phyloP scores from a whole-genome alignment of 2,797 vertebrate species.

The Tamandua tetradactyla region DNA sequence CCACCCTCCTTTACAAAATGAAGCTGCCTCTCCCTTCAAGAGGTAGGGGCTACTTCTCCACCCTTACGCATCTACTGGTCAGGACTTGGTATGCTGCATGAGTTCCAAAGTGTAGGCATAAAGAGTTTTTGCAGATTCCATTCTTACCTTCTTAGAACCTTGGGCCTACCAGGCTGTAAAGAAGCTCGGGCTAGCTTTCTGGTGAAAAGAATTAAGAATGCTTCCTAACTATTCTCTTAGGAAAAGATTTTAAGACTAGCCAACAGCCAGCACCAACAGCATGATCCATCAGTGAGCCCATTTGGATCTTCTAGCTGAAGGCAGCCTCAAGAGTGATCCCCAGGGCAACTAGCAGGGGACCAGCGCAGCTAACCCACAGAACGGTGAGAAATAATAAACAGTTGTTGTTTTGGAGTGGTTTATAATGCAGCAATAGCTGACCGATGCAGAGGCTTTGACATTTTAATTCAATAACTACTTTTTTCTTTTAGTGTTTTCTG shows the following conservation, averaged over 20 bases:
- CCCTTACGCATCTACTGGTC: rapidly evolving
- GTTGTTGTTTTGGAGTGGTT: neutral
- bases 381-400: neutral
- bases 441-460: neutral
- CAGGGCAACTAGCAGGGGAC: neutral
- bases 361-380: neutral
- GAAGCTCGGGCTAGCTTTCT: neutral
- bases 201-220: neutral
- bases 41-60: neutral
- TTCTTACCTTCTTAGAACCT: neutral
- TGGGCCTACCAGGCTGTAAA: neutral
- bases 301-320: neutral
- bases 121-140: neutral
- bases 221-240: too few species aligned
- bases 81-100: neutral
- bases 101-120: neutral
- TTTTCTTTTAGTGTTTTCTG: slow-evolving; percentile 34
- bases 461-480: neutral
- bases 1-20: neutral
- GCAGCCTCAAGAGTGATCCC: neutral
- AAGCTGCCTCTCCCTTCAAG: neutral
- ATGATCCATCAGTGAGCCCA: neutral
- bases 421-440: neutral
- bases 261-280: neutral
- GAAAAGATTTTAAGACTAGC: neutral